Conservation (phyloP, 2,797 vertebrate species). For the Sitta carolinensis region DNA sequence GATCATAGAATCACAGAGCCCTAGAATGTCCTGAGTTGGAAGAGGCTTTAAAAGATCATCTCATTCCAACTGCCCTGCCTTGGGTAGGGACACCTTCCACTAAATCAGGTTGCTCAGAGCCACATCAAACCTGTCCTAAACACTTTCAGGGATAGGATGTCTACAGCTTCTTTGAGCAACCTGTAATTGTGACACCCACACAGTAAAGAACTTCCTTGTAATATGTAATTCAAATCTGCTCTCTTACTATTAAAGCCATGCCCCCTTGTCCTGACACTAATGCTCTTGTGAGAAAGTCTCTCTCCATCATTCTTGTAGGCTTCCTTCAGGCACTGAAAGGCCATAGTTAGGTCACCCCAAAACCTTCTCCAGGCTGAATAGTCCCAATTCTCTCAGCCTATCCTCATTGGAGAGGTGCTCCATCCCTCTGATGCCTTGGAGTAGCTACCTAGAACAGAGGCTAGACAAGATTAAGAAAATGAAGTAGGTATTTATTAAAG, state of each 20-base stretch:
- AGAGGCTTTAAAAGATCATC: neutral
- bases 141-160: neutral
- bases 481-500: neutral
- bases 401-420: neutral
- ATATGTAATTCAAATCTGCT: neutral
- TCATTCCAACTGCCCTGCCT: neutral
- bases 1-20: neutral
- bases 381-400: neutral
- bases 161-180: neutral
- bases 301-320: neutral
- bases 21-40: neutral
- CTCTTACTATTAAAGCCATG: neutral
- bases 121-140: neutral
- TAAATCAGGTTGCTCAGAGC: neutral
- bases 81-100: neutral
- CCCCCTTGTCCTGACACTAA: neutral
- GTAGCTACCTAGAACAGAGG: neutral
- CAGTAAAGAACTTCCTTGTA: neutral
- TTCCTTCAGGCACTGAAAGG: neutral
- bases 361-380: neutral
- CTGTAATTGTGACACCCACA: neutral
- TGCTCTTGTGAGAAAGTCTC: neutral
- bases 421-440: neutral
- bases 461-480: neutral
- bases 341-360: neutral